Evolutionary conservation across 2,113 vertebrate species (phyloP).

Genomic region (Salvelinus fontinalis): DNA sequence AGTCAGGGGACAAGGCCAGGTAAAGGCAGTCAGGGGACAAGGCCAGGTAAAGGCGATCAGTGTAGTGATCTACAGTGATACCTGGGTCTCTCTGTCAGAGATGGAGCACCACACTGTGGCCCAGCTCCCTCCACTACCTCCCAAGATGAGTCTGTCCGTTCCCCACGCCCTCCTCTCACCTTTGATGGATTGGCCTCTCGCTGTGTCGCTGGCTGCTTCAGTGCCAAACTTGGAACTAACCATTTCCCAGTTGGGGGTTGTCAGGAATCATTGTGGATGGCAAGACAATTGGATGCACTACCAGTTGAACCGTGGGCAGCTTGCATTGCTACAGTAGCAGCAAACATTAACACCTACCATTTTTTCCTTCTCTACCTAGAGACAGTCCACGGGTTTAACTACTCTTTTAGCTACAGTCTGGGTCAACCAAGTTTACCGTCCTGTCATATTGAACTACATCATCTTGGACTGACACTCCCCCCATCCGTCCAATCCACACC

Average conservation of each 20-base stretch:
- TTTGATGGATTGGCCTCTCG: constrained; percentile 51
- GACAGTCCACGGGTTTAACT: neutral
- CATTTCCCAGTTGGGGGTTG: constrained; percentile 20
- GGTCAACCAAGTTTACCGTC: neutral
- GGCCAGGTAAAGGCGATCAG: neutral
- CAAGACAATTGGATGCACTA: constrained; percentile 5
- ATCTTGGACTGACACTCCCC: neutral
- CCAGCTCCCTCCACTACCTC: constrained; percentile 62
- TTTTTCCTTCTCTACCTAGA: too few species aligned
- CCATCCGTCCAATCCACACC: neutral
- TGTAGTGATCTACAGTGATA: neutral
- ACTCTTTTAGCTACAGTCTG: constrained; percentile 3
- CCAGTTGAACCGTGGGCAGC: neutral
- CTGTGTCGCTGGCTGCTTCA: constrained; percentile 34
- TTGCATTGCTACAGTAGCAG: neutral
- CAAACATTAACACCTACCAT: neutral
- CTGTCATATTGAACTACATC: neutral
- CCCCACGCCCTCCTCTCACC: neutral
- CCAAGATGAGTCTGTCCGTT: constrained; percentile 57
- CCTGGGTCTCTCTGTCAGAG: constrained; percentile 44
- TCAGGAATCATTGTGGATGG: constrained; percentile 19
- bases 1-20: too few species aligned
- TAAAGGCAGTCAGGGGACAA: neutral
- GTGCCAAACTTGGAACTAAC: constrained; percentile 37
- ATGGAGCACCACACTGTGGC: constrained; percentile 51